phyloP scores from a whole-genome alignment of 2,797 vertebrate species.

The Halcyon smyrnensis region DNA sequence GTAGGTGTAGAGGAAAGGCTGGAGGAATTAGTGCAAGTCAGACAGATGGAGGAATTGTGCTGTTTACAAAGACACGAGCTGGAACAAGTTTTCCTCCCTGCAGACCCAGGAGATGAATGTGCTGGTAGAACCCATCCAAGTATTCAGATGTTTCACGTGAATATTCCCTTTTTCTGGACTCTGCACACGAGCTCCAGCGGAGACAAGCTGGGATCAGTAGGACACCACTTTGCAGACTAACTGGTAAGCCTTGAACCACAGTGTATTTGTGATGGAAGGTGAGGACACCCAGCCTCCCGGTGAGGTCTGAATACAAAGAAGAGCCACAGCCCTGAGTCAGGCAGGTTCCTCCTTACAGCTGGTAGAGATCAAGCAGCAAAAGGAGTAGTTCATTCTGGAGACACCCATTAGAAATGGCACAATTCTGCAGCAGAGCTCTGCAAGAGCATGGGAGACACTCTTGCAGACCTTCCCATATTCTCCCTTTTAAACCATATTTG shows the following conservation, averaged over 20 bases:
- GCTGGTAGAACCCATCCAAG: background rate
- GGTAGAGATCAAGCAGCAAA: background rate
- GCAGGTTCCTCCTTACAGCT: background rate
- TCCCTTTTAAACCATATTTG: background rate
- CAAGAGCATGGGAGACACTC: background rate
- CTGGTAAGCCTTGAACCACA: background rate
- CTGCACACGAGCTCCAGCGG: background rate
- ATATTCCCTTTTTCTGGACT: background rate
- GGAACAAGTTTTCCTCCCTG: background rate
- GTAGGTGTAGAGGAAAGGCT: background rate
- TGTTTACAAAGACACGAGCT: background rate
- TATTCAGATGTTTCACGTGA: background rate
- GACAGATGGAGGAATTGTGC: background rate
- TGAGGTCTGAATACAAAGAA: background rate
- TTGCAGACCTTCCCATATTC: background rate
- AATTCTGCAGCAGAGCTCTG: background rate
- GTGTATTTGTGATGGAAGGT: background rate
- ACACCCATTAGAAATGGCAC: background rate
- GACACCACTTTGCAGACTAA: background rate
- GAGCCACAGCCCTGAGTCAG: background rate
- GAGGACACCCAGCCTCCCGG: background rate
- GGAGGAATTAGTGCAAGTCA: background rate
- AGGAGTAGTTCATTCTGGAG: background rate
- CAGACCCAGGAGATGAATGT: background rate
- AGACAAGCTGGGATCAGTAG: background rate